Percentiles rank a stretch among this genome's conserved stretches.
These are phyloP conservation scores for Cardiocondyla obscurior DNA, from an alignment of 1,140 invertebrate species.

Conservation along the genomic window DNA sequence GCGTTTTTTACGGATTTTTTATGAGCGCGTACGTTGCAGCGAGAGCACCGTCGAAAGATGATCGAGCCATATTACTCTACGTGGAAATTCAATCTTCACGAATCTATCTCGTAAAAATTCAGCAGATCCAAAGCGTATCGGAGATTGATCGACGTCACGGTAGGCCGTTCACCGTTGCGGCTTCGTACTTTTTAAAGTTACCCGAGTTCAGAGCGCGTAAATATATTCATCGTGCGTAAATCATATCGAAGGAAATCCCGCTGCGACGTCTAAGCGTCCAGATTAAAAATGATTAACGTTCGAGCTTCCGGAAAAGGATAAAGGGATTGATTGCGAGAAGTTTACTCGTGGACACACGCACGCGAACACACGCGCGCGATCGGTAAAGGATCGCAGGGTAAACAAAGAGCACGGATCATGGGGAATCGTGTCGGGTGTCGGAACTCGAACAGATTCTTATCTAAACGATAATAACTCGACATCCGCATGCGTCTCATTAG, in stretches of 20 bases:
- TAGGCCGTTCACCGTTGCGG: too few relatives aligned
- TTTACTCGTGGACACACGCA: conserved; percentile 32
- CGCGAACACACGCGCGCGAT: conserved; percentile 27
- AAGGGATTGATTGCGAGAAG: background rate
- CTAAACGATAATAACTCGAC: conserved; percentile 47
- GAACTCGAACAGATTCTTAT: conserved; percentile 60
- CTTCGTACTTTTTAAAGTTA: too few relatives aligned
- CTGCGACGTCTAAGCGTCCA: background rate
- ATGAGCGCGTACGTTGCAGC: too few relatives aligned
- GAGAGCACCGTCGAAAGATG: too few relatives aligned
- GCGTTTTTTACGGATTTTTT: too few relatives aligned
- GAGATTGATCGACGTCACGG: too few relatives aligned
- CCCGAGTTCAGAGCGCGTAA: too few relatives aligned
- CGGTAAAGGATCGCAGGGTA: background rate
- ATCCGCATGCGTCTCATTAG: conserved; percentile 22
- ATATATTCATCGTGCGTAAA: background rate
- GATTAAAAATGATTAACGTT: background rate
- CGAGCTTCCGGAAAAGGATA: background rate
- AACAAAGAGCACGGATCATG: conserved; percentile 39
- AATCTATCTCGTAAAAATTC: too few relatives aligned
- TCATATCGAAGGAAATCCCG: background rate
- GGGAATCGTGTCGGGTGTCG: conserved; percentile 41
- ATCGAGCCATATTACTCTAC: too few relatives aligned
- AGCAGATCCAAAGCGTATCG: too few relatives aligned
- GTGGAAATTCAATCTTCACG: too few relatives aligned